Evolutionary conservation across 2,888 invertebrate genomes (phyloP).

Genomic region (Dynastes maya): DNA sequence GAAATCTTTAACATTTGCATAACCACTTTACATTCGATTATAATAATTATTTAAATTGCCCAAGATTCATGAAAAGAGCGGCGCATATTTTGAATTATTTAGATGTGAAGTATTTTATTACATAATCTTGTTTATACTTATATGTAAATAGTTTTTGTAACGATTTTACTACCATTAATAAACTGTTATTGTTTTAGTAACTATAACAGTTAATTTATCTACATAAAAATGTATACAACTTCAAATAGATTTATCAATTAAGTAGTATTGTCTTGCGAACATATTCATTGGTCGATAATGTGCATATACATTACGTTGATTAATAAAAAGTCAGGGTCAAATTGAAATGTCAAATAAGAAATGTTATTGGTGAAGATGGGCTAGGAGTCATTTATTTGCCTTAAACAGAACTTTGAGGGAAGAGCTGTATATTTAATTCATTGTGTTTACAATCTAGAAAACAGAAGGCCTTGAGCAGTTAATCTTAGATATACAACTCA

Average conservation of each 20-base stretch:
- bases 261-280: neutral
- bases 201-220: no score
- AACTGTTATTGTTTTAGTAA: no score
- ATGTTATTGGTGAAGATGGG: neutral
- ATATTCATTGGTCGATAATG: neutral
- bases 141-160: no score
- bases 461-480: neutral
- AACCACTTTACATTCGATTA: no score
- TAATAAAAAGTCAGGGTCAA: conserved; percentile 20
- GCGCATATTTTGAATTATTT: no score
- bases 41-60: no score
- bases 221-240: neutral
- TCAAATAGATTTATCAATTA: neutral
- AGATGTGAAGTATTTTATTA: no score
- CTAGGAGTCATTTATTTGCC: neutral
- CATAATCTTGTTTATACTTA: no score
- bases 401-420: neutral
- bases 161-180: no score
- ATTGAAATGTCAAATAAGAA: conserved; percentile 10
- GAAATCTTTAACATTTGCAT: no score
- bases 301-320: neutral
- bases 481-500: no score
- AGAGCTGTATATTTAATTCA: neutral
- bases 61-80: no score
- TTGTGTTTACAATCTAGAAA: neutral